Evolutionary conservation across 2,797 vertebrate species (phyloP).

Genomic region (Parauchenoglanis ngamensis): DNA sequence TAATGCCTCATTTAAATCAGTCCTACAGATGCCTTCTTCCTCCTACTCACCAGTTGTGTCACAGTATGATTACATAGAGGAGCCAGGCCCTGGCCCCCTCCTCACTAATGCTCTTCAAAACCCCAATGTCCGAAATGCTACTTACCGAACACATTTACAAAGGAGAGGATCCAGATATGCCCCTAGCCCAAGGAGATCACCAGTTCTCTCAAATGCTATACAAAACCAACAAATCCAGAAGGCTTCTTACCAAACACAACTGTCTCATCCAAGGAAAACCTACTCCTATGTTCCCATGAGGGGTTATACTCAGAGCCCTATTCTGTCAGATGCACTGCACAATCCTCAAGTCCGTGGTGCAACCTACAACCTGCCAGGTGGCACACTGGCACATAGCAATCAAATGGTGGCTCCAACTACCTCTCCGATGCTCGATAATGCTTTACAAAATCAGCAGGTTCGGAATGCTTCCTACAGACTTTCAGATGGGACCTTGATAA

Average conservation of each 20-base stretch:
- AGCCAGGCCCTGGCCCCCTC: conserved; percentile 69
- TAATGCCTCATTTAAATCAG: conserved; percentile 69
- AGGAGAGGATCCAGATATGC: conserved; percentile 43
- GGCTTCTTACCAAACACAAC: conserved; percentile 55
- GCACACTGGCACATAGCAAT: conserved; percentile 44
- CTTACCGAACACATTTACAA: conserved; percentile 54
- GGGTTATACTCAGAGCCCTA: conserved; percentile 42
- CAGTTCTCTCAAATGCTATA: conserved; percentile 60
- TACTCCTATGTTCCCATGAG: conserved; percentile 33
- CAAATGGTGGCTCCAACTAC: conserved; percentile 37
- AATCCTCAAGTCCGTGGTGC: conserved; percentile 52
- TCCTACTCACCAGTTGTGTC: conserved; percentile 63
- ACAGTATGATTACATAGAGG: conserved; percentile 73
- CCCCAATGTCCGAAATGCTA: conserved; percentile 66
- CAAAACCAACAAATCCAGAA: conserved; percentile 63
- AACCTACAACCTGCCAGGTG: conserved; percentile 48
- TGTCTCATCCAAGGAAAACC: conserved; percentile 29
- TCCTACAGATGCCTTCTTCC: conserved; percentile 66
- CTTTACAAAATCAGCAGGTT: conserved; percentile 53
- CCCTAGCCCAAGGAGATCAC: conserved; percentile 48
- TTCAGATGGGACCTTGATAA: conserved; percentile 75
- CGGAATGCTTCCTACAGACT: conserved; percentile 68
- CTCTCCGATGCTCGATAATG: conserved; percentile 53
- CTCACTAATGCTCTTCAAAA: conserved; percentile 74
- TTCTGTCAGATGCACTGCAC: conserved; percentile 56